Conservation (phyloP, 2,888 invertebrate genomes). For the Drosophila nigricruria region DNA sequence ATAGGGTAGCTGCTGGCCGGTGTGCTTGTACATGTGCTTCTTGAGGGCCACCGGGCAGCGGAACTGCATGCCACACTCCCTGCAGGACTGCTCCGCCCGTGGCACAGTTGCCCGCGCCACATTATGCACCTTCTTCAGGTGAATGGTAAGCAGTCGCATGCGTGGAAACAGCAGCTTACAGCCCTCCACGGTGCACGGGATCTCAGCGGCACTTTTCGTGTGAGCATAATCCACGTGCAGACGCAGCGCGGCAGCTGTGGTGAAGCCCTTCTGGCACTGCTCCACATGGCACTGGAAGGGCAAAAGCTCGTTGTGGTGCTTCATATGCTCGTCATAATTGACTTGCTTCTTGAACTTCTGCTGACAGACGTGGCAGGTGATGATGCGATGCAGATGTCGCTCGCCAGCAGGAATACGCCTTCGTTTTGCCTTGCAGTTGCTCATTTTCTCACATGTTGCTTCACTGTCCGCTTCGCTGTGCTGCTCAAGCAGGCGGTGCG, state of each 20-base stretch:
- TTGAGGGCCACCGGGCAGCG: constrained; percentile 82
- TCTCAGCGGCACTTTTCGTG: constrained; percentile 66
- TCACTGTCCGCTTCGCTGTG: constrained; percentile 9
- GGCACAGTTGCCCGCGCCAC: constrained; percentile 57
- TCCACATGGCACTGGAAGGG: constrained; percentile 79
- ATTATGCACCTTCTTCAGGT: constrained; percentile 80
- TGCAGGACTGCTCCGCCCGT: constrained; percentile 73
- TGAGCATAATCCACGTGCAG: constrained; percentile 81
- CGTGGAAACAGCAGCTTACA: constrained; percentile 79
- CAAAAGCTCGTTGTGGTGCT: constrained; percentile 80
- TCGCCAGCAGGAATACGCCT: constrained; percentile 50
- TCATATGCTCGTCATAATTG: constrained; percentile 82
- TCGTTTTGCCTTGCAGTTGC: constrained; percentile 31
- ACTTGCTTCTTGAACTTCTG: constrained; percentile 79
- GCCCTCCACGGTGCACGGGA: constrained; percentile 76
- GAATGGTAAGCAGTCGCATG: constrained; percentile 79
- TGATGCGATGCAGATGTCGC: constrained; percentile 59
- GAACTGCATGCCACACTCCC: constrained; percentile 80
- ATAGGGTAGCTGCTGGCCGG: constrained; percentile 82
- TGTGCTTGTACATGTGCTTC: constrained; percentile 83
- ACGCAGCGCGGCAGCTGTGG: constrained; percentile 79
- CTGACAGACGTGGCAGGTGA: constrained; percentile 78
- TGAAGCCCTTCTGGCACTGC: constrained; percentile 80
- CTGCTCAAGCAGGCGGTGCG: constrained; percentile 50
- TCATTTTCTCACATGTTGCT: neutral